phyloP scores from a whole-genome alignment of 2,113 vertebrate species.

The Myrmophylax atrothorax region DNA sequence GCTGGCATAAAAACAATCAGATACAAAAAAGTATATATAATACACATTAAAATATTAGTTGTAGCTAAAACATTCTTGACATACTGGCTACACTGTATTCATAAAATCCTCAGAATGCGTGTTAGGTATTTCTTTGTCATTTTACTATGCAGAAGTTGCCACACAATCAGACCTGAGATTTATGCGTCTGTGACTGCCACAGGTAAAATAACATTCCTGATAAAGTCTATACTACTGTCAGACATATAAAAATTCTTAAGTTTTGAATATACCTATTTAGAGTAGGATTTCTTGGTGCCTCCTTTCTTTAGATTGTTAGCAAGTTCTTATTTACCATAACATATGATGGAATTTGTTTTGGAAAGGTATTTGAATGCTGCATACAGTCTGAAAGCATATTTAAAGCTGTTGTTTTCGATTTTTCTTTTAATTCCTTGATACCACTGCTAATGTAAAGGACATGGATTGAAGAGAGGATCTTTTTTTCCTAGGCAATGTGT shows the following conservation, averaged over 20 bases:
- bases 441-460: constrained; percentile 73
- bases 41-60: not conserved
- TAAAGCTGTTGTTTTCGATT: constrained; percentile 61
- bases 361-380: constrained; percentile 14
- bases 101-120: not conserved
- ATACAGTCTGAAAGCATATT: constrained; percentile 48
- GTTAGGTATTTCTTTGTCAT: not conserved
- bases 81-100: not conserved
- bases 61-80: not conserved
- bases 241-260: not conserved
- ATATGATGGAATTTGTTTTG: not conserved
- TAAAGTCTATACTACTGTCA: not conserved
- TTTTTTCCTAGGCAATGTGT: constrained; percentile 78
- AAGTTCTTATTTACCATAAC: not conserved
- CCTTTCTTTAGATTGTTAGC: not conserved
- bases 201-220: not conserved
- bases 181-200: constrained; percentile 19
- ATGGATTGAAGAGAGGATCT: constrained; percentile 77
- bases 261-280: not conserved
- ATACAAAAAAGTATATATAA: not conserved
- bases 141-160: constrained; percentile 37
- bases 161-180: constrained; percentile 7
- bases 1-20: not conserved
- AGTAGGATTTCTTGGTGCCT: not conserved
- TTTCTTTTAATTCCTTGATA: constrained; percentile 69